These are phyloP conservation scores for Tiliacea citrago DNA, from an alignment of 2,888 invertebrate species.

Conservation along the genomic window DNA sequence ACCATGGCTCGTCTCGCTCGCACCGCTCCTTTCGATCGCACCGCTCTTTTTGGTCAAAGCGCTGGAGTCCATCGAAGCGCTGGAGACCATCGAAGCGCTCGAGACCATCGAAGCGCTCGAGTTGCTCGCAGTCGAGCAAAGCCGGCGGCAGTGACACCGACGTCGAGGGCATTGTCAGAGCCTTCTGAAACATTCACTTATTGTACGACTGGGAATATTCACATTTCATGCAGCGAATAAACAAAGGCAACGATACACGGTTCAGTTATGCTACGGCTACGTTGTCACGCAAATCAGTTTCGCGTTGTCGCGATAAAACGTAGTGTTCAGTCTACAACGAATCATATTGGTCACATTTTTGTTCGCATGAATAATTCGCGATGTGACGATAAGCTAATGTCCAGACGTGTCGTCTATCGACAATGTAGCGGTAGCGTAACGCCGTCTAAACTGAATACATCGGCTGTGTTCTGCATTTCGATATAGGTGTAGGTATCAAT, in stretches of 20 bases:
- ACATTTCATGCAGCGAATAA: neutral
- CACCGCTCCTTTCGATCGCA: slow-evolving; percentile 11
- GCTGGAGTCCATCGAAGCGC: slow-evolving; percentile 33
- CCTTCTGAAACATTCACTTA: slow-evolving; percentile 80
- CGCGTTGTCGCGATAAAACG: neutral
- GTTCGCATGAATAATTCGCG: too few species aligned
- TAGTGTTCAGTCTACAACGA: neutral
- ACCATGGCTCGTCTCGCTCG: slow-evolving; percentile 61
- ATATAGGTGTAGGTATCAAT: neutral
- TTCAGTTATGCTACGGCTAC: neutral
- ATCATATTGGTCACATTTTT: neutral
- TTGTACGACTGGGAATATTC: slow-evolving; percentile 29
- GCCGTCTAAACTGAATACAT: neutral
- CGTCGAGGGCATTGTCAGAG: slow-evolving; percentile 76
- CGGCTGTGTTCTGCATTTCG: neutral
- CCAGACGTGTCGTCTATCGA: neutral
- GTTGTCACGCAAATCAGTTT: neutral
- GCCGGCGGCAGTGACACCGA: slow-evolving; percentile 51
- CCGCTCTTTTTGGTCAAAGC: slow-evolving; percentile 24
- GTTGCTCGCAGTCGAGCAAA: slow-evolving; percentile 38
- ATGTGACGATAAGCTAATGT: too few species aligned
- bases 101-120: slow-evolving; percentile 23
- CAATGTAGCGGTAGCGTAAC: too few species aligned
- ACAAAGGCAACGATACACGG: too few species aligned
- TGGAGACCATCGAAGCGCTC: slow-evolving; percentile 28